Base-by-base conservation (phyloP, 1,140 invertebrate genomes). In the Apis cerana region DNA sequence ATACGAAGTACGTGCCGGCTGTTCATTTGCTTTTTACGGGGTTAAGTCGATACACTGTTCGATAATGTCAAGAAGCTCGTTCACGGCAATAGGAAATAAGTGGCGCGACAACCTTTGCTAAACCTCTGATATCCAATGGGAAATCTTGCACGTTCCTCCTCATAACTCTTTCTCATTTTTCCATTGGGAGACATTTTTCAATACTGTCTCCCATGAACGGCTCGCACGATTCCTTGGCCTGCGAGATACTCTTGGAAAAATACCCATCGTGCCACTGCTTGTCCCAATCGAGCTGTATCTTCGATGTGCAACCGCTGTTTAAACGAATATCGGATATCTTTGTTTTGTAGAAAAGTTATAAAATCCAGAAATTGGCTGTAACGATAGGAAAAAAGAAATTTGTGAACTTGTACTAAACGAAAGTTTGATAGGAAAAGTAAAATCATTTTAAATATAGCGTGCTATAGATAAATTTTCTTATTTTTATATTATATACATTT, bases 111-210 rank as follows among this genome's bases (percentile, higher is more conserved):
- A 56, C 78, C 33, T 68, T 75, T 68, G 12, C 71, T 61, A 64
- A 78, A 78, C 50, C 75, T 70, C 21, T 43, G 75, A 64, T 71
- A 71, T 82, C 75, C 75, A 78, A 78, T 70, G 75, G 81, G 81
- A 82, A 78, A 82, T 82, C 81, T 78, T 17, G 75, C 50, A 58
- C 65, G 80, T 56, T 64, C 33, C 17, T 43, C 50, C 27, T 27
- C 19, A 56, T 59, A 61, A 77, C 19, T 64, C 43, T 68, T 65
- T 68, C 65, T 72, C 67, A n/a, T 56, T 67, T 33, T 33, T 21
- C 78, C 79, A 48, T 54, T 23, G 83, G 74, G 80, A 58, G 61
- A 82, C 48, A 77, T 85, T 78, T 82, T 82, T 72, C 83, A 85
- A 68, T 70, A 65, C 33, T 27, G 23, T 50, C 52, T 62, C 52